Evolutionary conservation across 2,113 vertebrate species (phyloP).

Genomic region (Talpa occidentalis): DNA sequence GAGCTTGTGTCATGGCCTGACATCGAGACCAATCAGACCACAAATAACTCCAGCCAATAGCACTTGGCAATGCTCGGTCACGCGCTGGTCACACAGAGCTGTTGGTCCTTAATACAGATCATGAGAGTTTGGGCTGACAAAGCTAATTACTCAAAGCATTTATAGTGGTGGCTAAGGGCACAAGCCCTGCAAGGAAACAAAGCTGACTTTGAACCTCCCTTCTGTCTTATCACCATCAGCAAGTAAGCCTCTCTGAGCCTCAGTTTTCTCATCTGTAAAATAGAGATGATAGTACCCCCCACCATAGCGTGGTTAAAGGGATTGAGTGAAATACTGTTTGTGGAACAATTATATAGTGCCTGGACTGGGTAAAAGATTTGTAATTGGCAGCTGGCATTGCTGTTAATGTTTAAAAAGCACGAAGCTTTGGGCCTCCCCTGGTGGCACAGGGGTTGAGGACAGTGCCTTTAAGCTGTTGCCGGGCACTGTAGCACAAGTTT

Average conservation of each 20-base stretch:
- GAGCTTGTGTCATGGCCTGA: background rate
- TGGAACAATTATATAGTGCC: background rate
- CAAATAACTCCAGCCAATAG: slow-evolving; percentile 23
- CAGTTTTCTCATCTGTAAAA: background rate
- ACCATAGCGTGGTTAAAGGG: background rate
- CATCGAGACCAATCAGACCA: slow-evolving; percentile 4
- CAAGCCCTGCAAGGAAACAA: background rate
- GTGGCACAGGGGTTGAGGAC: no score
- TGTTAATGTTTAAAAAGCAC: background rate
- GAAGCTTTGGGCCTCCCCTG: no score
- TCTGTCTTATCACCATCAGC: background rate
- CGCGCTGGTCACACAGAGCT: slow-evolving; percentile 5
- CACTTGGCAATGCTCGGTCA: background rate
- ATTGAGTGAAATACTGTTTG: background rate
- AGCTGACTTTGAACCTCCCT: background rate
- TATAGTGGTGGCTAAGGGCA: background rate
- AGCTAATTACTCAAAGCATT: background rate
- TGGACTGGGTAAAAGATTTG: background rate
- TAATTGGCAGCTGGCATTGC: background rate
- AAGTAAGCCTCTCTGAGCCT: background rate
- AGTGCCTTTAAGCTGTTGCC: no score
- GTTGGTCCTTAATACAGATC: background rate
- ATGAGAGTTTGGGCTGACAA: slow-evolving; percentile 2
- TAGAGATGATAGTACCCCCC: background rate
- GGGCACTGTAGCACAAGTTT: no score